A percentile compares a stretch with the other conserved stretches of the same genome.
Conservation (phyloP, 2,888 invertebrate genomes). For the Bruchidius siliquastri region DNA sequence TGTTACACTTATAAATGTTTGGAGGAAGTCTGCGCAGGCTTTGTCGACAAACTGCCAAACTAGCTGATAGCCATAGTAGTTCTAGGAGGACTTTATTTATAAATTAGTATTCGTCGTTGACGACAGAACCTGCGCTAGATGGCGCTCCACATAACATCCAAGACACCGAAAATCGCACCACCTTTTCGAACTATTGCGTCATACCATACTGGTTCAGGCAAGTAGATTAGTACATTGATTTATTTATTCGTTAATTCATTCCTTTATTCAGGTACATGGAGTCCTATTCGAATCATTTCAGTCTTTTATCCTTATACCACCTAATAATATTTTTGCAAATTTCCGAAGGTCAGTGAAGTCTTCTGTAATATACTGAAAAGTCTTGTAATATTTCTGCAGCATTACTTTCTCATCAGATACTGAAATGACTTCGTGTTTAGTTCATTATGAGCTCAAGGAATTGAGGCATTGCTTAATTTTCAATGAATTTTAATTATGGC, state of each 20-base stretch:
- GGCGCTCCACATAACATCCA: constrained; percentile 22
- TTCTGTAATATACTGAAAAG: no score
- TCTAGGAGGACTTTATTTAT: not conserved
- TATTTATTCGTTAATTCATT: not conserved
- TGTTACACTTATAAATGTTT: constrained; percentile 9
- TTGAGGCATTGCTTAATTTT: no score
- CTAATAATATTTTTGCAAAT: no score
- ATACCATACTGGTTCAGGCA: constrained; percentile 1
- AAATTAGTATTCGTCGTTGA: not conserved
- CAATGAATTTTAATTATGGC: no score
- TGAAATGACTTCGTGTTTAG: no score
- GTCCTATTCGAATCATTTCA: no score
- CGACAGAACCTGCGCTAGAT: not conserved
- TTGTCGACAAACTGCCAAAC: constrained; percentile 3
- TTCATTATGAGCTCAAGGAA: no score
- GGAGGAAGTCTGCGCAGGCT: constrained; percentile 8
- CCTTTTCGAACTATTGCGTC: constrained; percentile 14
- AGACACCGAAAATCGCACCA: constrained; percentile 34
- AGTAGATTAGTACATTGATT: not conserved
- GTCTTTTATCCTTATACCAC: no score
- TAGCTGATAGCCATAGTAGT: not conserved
- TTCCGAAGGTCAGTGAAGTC: no score
- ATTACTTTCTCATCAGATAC: no score
- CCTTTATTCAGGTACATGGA: not conserved
- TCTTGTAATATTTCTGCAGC: no score